These are phyloP conservation scores for Marronus borbonicus DNA, from an alignment of 2,888 invertebrate genomes.

Conservation along the genomic window DNA sequence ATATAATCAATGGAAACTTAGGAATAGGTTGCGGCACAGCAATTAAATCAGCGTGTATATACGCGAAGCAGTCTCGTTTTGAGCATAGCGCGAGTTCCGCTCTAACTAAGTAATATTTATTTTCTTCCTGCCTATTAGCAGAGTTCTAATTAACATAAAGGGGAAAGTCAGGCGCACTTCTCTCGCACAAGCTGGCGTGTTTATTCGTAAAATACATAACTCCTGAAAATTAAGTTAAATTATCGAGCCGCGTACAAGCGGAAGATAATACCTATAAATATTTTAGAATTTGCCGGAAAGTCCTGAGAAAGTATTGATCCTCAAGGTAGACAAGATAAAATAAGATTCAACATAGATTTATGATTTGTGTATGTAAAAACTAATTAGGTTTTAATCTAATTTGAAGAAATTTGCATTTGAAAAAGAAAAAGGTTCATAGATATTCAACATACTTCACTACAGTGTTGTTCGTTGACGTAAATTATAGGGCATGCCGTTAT, in stretches of 20 bases:
- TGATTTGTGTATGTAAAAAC: too few relatives aligned
- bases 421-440: too few relatives aligned
- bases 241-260: neutral
- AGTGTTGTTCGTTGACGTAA: too few relatives aligned
- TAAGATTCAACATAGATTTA: too few relatives aligned
- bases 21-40: too few relatives aligned
- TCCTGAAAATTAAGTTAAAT: conserved; percentile 26
- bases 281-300: neutral
- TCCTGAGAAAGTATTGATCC: too few relatives aligned
- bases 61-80: neutral
- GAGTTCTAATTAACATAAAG: conserved; percentile 21
- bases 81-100: neutral
- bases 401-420: too few relatives aligned
- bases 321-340: too few relatives aligned
- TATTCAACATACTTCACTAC: too few relatives aligned
- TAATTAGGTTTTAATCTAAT: too few relatives aligned
- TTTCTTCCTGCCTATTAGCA: neutral
- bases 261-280: conserved; percentile 7
- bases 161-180: conserved; percentile 5
- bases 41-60: neutral
- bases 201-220: conserved; percentile 30
- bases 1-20: too few relatives aligned
- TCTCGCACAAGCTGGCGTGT: neutral
- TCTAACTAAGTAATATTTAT: conserved; percentile 12
- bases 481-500: too few relatives aligned